Evolutionary conservation across 1,140 invertebrate species (phyloP), one percentile per base, ranked within the genome.

Genomic region (Chelonus insularis): DNA sequence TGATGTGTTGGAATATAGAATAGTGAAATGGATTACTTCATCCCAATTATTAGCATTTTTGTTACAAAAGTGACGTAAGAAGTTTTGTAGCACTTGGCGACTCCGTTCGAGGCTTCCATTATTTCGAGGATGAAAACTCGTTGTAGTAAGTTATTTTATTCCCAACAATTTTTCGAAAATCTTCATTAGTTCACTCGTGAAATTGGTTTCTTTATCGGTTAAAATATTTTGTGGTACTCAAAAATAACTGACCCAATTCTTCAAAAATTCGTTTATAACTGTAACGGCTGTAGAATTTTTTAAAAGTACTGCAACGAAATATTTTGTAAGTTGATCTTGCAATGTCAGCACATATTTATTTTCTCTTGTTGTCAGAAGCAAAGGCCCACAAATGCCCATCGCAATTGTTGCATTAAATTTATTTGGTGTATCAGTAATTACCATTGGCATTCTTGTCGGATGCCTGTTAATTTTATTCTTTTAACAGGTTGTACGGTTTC

Each of bases 171-270:
- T 58, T 36, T 14, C 16, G n/a, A 63, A 50, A 25, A 21, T 51
- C 9, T 57, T 25, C 62, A 63, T 58, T 16, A 63, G 14, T 8
- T 37, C 18, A 18, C 62, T 54, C 0, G 68, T 70, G 58, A 74
- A 75, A 11, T 66, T 60, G 18, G 56, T 64, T 45, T 72, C 73
- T 55, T 64, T 50, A 50, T 78, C 76, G 0, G 65, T 57, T 1
- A 70, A 47, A 11, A 78, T 68, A 20, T 48, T 18, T 14, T 48
- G 29, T 6, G 70, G 68, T n/a, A 34, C 18, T 23, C 68, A 65
- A 58, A 64, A 66, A 7, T 50, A 52, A 14, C 37, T 2, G 11
- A 63, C n/a, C 1, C 43, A 57, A 9, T 25, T 1, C 43, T 45
- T 58, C 0, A 47, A 43, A 11, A 63, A 43, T 25, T 4, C 39